Percentiles rank a stretch among this genome's conserved stretches.
Conservation (phyloP, 1,140 invertebrate genomes). For the Lineus longissimus region DNA sequence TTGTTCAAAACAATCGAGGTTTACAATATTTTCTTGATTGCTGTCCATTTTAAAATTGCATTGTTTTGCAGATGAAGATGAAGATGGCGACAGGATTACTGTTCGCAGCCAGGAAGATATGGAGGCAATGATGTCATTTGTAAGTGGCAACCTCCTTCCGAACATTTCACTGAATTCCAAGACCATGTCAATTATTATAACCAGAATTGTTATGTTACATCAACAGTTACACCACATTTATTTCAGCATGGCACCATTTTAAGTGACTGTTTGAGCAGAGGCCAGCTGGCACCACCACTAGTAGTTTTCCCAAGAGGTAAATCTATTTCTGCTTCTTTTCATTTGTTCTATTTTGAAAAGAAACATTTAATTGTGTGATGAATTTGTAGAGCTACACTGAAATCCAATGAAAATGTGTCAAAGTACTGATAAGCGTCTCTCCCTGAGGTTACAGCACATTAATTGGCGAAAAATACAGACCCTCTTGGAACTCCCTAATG, state of each 20-base stretch:
- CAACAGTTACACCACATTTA: neutral
- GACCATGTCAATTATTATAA: neutral
- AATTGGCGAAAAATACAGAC: too few relatives aligned
- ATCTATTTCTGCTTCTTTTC: conserved; percentile 9
- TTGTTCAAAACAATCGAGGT: too few relatives aligned
- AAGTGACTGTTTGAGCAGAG: conserved; percentile 33
- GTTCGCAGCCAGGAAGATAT: conserved; percentile 51
- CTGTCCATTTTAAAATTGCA: too few relatives aligned
- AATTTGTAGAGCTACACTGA: neutral
- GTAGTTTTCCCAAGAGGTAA: conserved; percentile 37
- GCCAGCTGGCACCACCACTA: conserved; percentile 37
- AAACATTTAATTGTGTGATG: neutral
- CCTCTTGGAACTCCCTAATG: too few relatives aligned
- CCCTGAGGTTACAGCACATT: neutral
- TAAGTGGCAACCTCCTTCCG: conserved; percentile 20
- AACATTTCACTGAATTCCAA: neutral
- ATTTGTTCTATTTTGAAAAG: neutral
- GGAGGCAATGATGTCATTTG: conserved; percentile 44
- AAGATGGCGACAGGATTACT: conserved; percentile 50
- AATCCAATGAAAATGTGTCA: neutral
- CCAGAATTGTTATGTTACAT: neutral
- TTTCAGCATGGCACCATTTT: conserved; percentile 38
- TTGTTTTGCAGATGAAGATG: conserved; percentile 66
- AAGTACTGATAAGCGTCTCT: neutral
- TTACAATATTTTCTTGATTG: conserved; percentile 22